These are phyloP conservation scores for Lipotes vexillifer DNA, from an alignment of 2,113 vertebrate species.

Conservation along the genomic window DNA sequence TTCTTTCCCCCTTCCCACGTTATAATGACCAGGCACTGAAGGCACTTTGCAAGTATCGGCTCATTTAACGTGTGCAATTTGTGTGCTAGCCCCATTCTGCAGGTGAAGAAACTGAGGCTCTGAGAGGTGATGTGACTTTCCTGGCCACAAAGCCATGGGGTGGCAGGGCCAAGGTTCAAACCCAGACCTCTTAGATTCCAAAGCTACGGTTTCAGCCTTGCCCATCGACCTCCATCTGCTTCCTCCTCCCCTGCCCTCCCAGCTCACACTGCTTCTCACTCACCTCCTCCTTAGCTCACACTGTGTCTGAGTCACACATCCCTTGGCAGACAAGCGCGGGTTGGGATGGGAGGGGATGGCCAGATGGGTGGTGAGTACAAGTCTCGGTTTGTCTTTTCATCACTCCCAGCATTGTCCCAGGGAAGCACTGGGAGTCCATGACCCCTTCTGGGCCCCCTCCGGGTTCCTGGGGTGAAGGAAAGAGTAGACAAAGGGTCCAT, in stretches of 20 bases:
- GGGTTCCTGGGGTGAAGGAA: background rate
- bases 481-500: background rate
- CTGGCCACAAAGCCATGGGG: background rate
- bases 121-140: background rate
- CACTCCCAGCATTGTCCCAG: background rate
- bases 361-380: background rate
- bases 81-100: background rate
- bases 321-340: background rate
- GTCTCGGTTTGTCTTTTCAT: constrained; percentile 7
- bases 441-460: background rate
- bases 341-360: background rate
- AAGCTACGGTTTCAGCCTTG: background rate
- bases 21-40: background rate
- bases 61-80: background rate
- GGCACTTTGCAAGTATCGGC: background rate
- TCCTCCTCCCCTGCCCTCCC: background rate
- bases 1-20: background rate
- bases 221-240: background rate
- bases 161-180: background rate
- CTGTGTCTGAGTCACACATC: constrained; percentile 38
- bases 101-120: background rate
- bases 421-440: background rate
- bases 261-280: background rate
- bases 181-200: background rate
- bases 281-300: background rate